Conservation (phyloP, 2,888 invertebrate species). For the Lasioglossum zephyrum region DNA sequence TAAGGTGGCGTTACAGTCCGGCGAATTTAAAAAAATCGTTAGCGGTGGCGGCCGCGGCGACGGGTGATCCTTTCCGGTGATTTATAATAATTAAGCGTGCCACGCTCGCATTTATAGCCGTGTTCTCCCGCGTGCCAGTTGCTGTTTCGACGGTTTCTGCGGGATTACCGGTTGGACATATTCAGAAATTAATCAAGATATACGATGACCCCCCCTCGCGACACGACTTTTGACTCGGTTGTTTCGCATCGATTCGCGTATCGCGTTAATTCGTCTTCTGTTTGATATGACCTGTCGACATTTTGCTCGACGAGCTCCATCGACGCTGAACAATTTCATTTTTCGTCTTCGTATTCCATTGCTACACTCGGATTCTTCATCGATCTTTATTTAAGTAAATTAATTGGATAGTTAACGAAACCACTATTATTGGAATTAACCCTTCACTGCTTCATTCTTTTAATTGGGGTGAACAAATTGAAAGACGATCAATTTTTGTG, state of each 20-base stretch:
- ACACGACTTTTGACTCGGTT: constrained; percentile 1
- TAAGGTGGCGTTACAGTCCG: constrained; percentile 8
- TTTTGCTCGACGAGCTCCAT: neutral
- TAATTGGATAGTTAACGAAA: too few species aligned
- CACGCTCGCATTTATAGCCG: constrained; percentile 66
- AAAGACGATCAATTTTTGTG: too few species aligned
- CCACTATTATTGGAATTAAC: too few species aligned
- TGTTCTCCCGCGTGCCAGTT: constrained; percentile 14
- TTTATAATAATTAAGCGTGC: constrained; percentile 69
- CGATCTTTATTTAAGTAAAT: too few species aligned
- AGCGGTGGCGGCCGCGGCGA: neutral
- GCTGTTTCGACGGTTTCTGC: constrained; percentile 32
- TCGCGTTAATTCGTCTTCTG: neutral
- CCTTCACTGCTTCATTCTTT: too few species aligned
- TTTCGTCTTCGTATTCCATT: neutral
- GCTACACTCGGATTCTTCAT: too few species aligned
- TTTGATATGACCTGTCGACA: neutral
- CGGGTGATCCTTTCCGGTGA: constrained; percentile 42
- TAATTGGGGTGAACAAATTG: too few species aligned
- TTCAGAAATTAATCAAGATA: constrained; percentile 59
- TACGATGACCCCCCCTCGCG: constrained; percentile 23
- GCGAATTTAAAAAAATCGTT: constrained; percentile 25
- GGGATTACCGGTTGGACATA: constrained; percentile 41
- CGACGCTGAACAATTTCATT: neutral
- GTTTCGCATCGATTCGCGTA: constrained; percentile 14